Evolutionary conservation across 2,888 invertebrate genomes (phyloP), one percentile per base, ranked within the genome.

Genomic region (Rapana venosa): DNA sequence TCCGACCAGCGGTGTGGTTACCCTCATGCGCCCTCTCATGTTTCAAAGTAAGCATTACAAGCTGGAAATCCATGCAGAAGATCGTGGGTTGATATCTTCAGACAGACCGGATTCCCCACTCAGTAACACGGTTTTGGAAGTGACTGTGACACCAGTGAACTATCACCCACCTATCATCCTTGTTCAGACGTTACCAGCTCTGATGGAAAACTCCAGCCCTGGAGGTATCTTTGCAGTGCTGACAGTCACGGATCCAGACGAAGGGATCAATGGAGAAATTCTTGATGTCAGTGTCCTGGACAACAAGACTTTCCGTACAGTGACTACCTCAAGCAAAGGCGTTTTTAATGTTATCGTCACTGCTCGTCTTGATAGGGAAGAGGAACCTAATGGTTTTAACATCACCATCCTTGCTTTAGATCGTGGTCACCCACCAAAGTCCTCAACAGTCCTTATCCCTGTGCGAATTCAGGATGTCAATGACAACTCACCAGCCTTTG

Each of bases 1-100:
- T 96, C 98, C 99, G 1, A 98, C 98, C 89, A 98, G 98, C 86
- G 99, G 99, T 22, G 97, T 98, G 56, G 97, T 99, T 91, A 98
- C 98, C 30, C 97, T 98, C 30, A 98, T 98, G 81, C 97, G 98
- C 92, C 97, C 97, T 30, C 97, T 99, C 90, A 93, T 93, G 90
- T 98, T 97, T 94, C 97, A 97, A 77, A 98, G 98, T 91, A 97
- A 97, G 91, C 97, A 97, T 17, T 97, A 98, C 96, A 97, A 97
- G 93, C 96, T 99, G 88, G 97, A 97, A 8, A 98, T 99, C n/a
- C 95, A 98, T 90, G 99, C 98, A 4, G 97, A 97, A 93, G 99
- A 99, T 95, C 97, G 99, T 11, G 98, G 98, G 0, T 97, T 97
- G 79, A 91, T 92, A 58, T 87, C 91, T 30, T 74, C 90, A 2